These are phyloP conservation scores for Cryptocheilus praepositus DNA, from an alignment of 2,888 invertebrate genomes.

Conservation along the genomic window DNA sequence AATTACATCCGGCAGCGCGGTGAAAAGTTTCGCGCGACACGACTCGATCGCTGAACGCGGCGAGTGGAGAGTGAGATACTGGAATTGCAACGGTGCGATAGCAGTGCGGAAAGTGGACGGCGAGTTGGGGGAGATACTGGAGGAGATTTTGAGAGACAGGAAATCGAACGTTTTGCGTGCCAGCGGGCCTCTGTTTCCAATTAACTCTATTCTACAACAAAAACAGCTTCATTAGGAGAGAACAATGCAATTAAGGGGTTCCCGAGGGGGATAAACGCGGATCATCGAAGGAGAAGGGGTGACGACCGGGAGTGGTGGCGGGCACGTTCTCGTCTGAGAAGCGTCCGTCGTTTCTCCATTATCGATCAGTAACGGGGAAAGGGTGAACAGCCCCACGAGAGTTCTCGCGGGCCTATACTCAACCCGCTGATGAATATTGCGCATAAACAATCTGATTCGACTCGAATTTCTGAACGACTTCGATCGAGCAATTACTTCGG, in stretches of 20 bases:
- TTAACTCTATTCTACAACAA: constrained; percentile 53
- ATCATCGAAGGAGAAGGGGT: constrained; percentile 24
- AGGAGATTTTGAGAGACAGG: constrained; percentile 7
- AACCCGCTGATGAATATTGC: constrained; percentile 51
- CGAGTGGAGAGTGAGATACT: too few relatives aligned
- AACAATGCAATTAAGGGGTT: constrained; percentile 55
- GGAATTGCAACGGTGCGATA: too few relatives aligned
- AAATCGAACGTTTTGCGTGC: constrained; percentile 45
- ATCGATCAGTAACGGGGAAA: constrained; percentile 52
- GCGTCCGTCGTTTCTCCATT: constrained; percentile 56
- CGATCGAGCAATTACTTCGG: not conserved
- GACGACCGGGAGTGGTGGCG: constrained; percentile 27
- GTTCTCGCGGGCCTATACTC: constrained; percentile 30
- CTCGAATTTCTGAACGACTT: constrained; percentile 37
- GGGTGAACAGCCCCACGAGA: constrained; percentile 55
- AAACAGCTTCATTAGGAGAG: constrained; percentile 57
- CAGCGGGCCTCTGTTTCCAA: constrained; percentile 41
- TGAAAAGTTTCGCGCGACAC: too few relatives aligned
- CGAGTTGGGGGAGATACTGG: not conserved
- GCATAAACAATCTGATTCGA: constrained; percentile 56
- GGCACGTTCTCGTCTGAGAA: constrained; percentile 50
- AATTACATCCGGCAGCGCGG: too few relatives aligned
- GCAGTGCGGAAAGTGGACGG: too few relatives aligned
- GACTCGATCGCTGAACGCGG: too few relatives aligned
- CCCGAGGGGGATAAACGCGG: constrained; percentile 45